Evolutionary conservation across 2,888 invertebrate genomes (phyloP).

Genomic region (Trachelus stipa): DNA sequence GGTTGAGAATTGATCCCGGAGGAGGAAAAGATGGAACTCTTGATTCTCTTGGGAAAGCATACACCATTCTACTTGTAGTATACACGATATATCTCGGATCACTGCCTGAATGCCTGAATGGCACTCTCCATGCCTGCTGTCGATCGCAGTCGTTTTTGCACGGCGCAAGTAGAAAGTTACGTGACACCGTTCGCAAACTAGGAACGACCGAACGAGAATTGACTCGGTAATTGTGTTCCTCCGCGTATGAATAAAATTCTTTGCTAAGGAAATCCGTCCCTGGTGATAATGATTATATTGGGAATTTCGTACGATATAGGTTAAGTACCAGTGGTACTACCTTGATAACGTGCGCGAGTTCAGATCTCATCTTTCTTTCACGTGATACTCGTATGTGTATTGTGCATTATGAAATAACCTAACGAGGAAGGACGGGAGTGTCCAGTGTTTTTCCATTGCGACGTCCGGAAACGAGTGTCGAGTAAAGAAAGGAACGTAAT

Average conservation of each 20-base stretch:
- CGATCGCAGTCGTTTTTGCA: neutral
- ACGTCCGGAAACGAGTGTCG: neutral
- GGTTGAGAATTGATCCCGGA: neutral
- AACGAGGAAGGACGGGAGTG: neutral
- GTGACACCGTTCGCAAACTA: conserved; percentile 8
- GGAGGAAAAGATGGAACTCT: neutral
- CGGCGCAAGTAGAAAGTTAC: conserved; percentile 8
- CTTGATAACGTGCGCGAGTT: neutral
- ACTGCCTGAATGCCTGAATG: neutral
- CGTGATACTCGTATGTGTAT: neutral
- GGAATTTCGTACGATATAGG: neutral
- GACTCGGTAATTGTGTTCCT: conserved; percentile 1
- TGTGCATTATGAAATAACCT: neutral
- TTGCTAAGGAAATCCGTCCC: neutral
- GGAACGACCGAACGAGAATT: neutral
- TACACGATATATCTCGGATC: neutral
- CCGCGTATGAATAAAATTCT: neutral
- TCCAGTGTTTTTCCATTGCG: neutral
- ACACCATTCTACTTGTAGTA: neutral
- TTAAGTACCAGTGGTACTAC: neutral
- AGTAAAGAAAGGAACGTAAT: neutral
- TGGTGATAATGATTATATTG: neutral
- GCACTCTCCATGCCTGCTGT: neutral
- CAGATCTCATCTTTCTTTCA: neutral
- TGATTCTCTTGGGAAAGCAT: neutral